phyloP scores from a whole-genome alignment of 2,113 vertebrate genomes.

The Phyllopteryx taeniolatus region DNA sequence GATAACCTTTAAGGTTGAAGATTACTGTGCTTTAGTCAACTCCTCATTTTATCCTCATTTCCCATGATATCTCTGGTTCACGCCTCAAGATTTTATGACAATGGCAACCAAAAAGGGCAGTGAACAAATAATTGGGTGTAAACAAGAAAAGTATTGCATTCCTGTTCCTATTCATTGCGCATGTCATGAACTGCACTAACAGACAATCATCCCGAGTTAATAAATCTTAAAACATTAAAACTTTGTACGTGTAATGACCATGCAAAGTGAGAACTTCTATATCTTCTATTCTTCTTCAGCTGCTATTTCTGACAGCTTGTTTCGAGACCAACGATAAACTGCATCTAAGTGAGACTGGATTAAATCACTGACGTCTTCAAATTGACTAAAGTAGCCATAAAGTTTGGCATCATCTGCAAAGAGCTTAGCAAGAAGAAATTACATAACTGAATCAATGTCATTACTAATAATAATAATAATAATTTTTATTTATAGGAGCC shows the following conservation, averaged over 20 bases:
- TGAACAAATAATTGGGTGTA: not conserved
- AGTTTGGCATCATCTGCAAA: no score
- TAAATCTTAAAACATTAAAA: not conserved
- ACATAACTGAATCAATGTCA: no score
- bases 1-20: slow-evolving; percentile 14
- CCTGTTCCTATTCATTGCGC: not conserved
- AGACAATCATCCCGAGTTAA: not conserved
- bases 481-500: no score
- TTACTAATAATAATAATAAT: no score
- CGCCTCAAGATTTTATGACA: slow-evolving; percentile 3
- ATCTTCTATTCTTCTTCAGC: no score
- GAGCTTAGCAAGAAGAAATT: no score
- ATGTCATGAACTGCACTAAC: not conserved
- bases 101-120: not conserved
- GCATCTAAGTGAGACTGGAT: no score
- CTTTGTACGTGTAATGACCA: not conserved
- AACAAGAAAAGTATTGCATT: not conserved
- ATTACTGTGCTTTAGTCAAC: slow-evolving; percentile 14
- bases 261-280: no score
- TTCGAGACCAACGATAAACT: no score
- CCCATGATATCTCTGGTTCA: not conserved
- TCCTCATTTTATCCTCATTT: not conserved
- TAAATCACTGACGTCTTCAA: no score
- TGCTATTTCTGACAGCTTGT: no score
- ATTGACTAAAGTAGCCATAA: no score